Base-by-base conservation (phyloP, 2,797 vertebrate species). In the Myripristis jacobus region DNA sequence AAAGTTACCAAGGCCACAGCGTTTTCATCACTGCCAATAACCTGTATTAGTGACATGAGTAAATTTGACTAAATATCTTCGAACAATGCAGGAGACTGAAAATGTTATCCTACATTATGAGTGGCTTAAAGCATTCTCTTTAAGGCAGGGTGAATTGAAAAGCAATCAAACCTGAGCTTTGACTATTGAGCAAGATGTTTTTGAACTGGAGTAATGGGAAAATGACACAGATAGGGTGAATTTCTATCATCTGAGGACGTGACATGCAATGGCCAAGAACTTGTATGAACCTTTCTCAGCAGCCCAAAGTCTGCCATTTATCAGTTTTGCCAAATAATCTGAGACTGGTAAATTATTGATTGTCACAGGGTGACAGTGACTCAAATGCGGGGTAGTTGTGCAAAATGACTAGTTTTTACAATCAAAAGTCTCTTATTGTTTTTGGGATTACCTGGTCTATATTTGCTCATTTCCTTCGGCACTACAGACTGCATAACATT, bases 331-430 rank as follows among this genome's bases (percentile, higher is more conserved):
- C 52, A 10, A 52, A 31, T 10, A 55, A 46, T 27, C 18, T 25
- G 19, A 16, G 8, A 66, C 6, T 34, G 27, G 44, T 62, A 15
- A 34, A 61, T 61, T 9, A 47, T 62, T 62, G 43, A 47, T 62
- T 62, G 43, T 4, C 29, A 22, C 59, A 12, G 46, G 27, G 27
- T 6, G 18, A 61, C 25, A 18, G 27, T 25, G 22, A 24, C 50
- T 19, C 9, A 9, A 48, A 48, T 16, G 47, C 22, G 22, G 47
- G 47, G 9, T 19, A 48, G n/a, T 22, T 48, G 47, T 10, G 16
- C 47, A 21, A 48, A 19, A 48, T 48, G 47, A 19, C 7, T 2
- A 21, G 47, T 6, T 48, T 19, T 48, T 19, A 19, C 2, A 48
- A 48, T 1, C n/a, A 21, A 19, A 21, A 21, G 6, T 13, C 3